Evolutionary conservation across 2,113 vertebrate genomes (phyloP).

Genomic region (Hepsetus odoe): DNA sequence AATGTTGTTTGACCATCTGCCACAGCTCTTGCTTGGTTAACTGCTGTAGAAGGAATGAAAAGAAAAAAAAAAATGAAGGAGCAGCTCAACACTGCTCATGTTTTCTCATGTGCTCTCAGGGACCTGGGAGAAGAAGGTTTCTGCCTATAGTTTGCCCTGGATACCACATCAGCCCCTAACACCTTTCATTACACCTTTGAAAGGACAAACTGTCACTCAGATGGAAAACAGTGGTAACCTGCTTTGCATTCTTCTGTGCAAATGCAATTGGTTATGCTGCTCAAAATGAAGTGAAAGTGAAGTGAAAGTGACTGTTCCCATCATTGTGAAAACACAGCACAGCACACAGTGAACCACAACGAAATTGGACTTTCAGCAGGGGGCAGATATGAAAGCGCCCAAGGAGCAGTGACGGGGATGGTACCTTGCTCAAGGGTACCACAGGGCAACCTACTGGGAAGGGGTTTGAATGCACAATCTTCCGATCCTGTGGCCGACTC

Average conservation of each 20-base stretch:
- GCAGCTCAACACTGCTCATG: neutral
- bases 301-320: too few relatives aligned
- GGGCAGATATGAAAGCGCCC: too few relatives aligned
- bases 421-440: too few relatives aligned
- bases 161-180: neutral
- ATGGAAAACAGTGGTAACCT: constrained; percentile 36
- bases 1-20: constrained; percentile 91
- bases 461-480: too few relatives aligned
- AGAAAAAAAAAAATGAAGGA: neutral
- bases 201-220: neutral
- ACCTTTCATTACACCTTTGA: constrained; percentile 15
- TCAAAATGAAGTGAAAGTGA: too few relatives aligned
- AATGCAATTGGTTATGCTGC: neutral
- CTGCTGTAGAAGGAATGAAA: constrained; percentile 69
- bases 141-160: neutral
- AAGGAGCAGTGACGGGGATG: too few relatives aligned
- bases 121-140: neutral
- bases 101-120: neutral
- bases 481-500: too few relatives aligned
- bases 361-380: too few relatives aligned
- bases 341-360: too few relatives aligned
- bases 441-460: too few relatives aligned
- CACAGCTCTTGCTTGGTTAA: constrained; percentile 84
- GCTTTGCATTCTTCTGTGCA: neutral
- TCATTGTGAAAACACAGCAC: too few relatives aligned